Conservation (phyloP, 2,797 vertebrate species). For the Sus cebifrons region DNA sequence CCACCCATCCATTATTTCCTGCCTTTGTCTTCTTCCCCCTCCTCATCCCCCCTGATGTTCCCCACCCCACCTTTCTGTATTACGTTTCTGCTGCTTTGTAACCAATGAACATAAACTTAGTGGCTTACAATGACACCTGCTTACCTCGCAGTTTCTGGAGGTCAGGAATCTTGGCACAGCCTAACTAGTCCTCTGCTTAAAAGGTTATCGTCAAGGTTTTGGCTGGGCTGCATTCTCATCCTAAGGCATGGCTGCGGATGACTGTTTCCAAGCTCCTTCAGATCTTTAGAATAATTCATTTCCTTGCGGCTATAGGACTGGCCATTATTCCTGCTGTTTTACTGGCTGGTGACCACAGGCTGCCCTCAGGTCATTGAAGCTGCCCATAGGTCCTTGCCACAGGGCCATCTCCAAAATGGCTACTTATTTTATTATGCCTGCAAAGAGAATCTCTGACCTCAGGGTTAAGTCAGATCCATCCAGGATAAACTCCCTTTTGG, state of each 20-base stretch:
- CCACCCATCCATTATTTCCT: neutral
- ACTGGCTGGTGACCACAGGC: neutral
- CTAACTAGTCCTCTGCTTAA: neutral
- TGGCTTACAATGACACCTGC: neutral
- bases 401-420: neutral
- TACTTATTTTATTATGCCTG: neutral
- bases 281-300: neutral
- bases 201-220: neutral
- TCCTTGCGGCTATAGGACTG: neutral
- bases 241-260: neutral
- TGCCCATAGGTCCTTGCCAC: neutral
- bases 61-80: neutral
- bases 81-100: slow-evolving; percentile 1
- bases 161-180: neutral
- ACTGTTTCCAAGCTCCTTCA: neutral
- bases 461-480: neutral
- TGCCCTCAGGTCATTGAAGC: neutral
- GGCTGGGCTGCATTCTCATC: neutral
- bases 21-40: neutral
- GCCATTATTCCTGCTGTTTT: neutral
- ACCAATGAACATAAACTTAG: neutral
- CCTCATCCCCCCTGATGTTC: neutral
- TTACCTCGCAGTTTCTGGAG: neutral
- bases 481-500: neutral
- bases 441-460: slow-evolving; percentile 1